Evolutionary conservation across 2,113 vertebrate species (phyloP), one percentile per base, ranked within the genome.

Genomic region (Bubalus kerabau): DNA sequence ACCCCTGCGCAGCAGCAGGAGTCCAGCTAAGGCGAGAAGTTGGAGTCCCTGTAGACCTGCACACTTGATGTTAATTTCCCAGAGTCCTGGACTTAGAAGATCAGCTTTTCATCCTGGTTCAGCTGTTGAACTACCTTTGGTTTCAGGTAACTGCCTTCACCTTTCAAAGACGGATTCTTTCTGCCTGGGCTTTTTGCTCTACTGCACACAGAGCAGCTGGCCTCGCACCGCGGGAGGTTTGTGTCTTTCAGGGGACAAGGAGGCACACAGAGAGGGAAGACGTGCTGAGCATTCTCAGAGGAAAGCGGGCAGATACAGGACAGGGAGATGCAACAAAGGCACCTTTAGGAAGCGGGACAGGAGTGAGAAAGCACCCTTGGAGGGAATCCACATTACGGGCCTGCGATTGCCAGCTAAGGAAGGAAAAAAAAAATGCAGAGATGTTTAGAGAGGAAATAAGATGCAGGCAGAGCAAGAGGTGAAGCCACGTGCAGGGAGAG

Each of bases 271-370:
- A 74, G 24, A 6, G 43, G 71, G 59, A 46, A 64, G 67, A 46
- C 11, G 8, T 4, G 59, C 26, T 36, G 28, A 82, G 48, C 24
- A 2, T 78, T 19, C 21, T 36, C 62, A 62, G 48, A 9, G 50
- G 48, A 43, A 91, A 56, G 11, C 5, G 3, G 30, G 40, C 36
- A 6, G 1, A 0, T 14, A 2, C 1, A 6, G n/a, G 26, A 19
- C 3, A 6, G 23, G 36, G 28, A 62, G 13, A 12, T 26, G 11
- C 7, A n/a, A 54, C 32, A 64, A n/a, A 17, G 0, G 64, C 7
- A 19, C 5, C 90, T 50, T 64, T 36, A 43, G 57, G 78, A 40
- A 59, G 5, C 19, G 30, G 16, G 30, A 28, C 1, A 0, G 32
- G 24, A 9, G 1, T 59, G 52, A 87, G 54, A 40, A 30, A 19